Percentiles rank a stretch among this genome's conserved stretches.
These are phyloP conservation scores for Scaptomyza cyrtandrae DNA, from an alignment of 2,888 invertebrate genomes.

Conservation along the genomic window DNA sequence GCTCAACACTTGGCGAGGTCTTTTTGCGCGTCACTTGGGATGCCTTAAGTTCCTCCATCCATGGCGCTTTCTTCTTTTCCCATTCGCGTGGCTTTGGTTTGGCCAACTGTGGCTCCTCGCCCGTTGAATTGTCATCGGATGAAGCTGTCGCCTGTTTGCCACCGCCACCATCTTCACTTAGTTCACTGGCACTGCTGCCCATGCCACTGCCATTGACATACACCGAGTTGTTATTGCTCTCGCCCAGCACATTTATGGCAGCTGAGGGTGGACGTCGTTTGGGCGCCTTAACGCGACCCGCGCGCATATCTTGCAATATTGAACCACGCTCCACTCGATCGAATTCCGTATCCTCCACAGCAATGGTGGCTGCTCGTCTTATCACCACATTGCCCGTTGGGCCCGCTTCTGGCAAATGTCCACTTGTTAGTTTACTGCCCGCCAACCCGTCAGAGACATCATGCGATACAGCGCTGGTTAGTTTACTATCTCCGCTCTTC, in stretches of 20 bases:
- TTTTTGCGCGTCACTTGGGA: conserved; percentile 87
- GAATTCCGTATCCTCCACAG: conserved; percentile 85
- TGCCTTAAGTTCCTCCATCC: conserved; percentile 92
- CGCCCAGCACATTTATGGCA: conserved; percentile 82
- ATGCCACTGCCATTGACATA: conserved; percentile 82
- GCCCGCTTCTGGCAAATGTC: conserved; percentile 66
- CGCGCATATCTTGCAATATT: conserved; percentile 88
- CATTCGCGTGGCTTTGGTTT: conserved; percentile 89
- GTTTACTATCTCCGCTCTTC: conserved; percentile 86
- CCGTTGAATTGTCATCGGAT: conserved; percentile 81
- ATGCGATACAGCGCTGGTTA: conserved; percentile 81
- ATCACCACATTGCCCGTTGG: conserved; percentile 74
- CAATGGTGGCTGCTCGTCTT: conserved; percentile 79
- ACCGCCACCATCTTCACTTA: conserved; percentile 66
- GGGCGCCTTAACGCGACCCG: conserved; percentile 86
- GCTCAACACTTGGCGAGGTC: conserved; percentile 82
- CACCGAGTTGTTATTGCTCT: conserved; percentile 82
- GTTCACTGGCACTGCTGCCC: conserved; percentile 66
- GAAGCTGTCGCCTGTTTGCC: conserved; percentile 62
- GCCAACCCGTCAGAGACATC: conserved; percentile 85
- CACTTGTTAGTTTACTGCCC: conserved; percentile 84
- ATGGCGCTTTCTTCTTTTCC: conserved; percentile 91
- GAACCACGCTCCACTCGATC: conserved; percentile 88
- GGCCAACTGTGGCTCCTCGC: conserved; percentile 84
- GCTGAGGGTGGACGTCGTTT: conserved; percentile 87